Base-by-base conservation (phyloP, 2,797 vertebrate species). In the Taenioides sp. region DNA sequence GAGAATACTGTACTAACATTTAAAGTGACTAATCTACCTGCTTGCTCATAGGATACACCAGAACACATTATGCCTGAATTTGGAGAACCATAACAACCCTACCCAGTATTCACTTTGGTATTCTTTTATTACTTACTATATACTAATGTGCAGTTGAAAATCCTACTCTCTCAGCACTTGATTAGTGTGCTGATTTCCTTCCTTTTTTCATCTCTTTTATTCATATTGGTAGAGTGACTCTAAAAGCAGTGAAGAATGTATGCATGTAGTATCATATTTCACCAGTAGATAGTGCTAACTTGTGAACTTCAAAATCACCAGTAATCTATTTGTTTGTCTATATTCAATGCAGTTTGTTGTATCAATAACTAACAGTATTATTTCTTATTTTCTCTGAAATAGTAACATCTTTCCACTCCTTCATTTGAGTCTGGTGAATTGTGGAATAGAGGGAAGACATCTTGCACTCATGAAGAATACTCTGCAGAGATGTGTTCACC, bases 381-480 rank as follows among this genome's bases (percentile, higher is more conserved):
- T 47, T 47, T 57, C 11, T 25, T 65, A 4, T 18, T 37, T 65
- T 25, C 55, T 27, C 23, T 58, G 22, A 54, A 23, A 49, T 28
- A 28, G 18, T 31, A 18, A 31, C 20, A 31, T n/a, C 10, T 16
- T 23, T 66, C 27, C 4, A 31, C 23, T 63, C 23, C 59, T 70
- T 12, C 75, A 67, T 67, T 80, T 62, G 80, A 96, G 96, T 52
- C 67, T 93, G 34, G 74, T 90, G 16, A 84, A 89, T 65, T 87
- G 85, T 85, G 84, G 84, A 14, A 71, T 93, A 2, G 82, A 87
- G 28, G 81, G 77, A 0, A 7, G 74, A 4, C 87, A 88, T 5
- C 70, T 86, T 31, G 66, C 16, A 71, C 70, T 84, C 0, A 66
- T 84, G 70, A 72, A n/a, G 25, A 80, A 57, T 43, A 7, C 93